Evolutionary conservation across 2,888 invertebrate genomes (phyloP), one percentile per base, ranked within the genome.

Genomic region (Fissipunctia ypsillon): DNA sequence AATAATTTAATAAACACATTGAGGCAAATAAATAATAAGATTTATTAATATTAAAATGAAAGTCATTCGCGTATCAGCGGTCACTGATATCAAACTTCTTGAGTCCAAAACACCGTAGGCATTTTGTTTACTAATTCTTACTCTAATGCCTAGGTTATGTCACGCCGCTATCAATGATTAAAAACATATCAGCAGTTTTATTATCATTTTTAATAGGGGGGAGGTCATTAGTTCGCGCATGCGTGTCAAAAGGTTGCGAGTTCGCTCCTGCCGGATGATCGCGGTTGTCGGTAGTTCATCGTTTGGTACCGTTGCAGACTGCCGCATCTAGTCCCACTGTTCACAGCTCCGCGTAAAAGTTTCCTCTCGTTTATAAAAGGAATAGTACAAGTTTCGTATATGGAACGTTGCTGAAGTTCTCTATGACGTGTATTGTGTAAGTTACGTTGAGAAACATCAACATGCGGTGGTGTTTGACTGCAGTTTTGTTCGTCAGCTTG

Each of bases 391-490:
- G 83, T 86, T 88, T 69, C 28, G 54, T 41, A 45, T 67, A 67
- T 71, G 65, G 78, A 81, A 73, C 84, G 65, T 74, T 72, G 28
- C 70, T 68, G 73, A 72, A 73, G 81, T 87, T 87, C 79, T 89
- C 81, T 88, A 90, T 91, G 88, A 84, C 87, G 88, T 91, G 90
- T 80, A 84, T 84, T 90, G 91, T 91, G 90, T 90, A 88, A 89
- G 87, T 90, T 89, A 63, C 83, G 88, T 90, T 89, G 80, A 82
- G 56, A 80, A 80, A 83, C 81, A 79, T 71, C 90, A 90, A 91
- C 84, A 96, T 95, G 95, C 89, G 91, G 93, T 94, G 93, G 94
- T 86, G 88, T 77, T 81, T 89, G 70, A 83, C 86, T 71, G 89
- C 90, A 73, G 83, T 94, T 80, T 80, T 93, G 71, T 86, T 93